These are phyloP conservation scores for Megastigmus dorsalis DNA, from an alignment of 2,888 invertebrate genomes.

Conservation along the genomic window DNA sequence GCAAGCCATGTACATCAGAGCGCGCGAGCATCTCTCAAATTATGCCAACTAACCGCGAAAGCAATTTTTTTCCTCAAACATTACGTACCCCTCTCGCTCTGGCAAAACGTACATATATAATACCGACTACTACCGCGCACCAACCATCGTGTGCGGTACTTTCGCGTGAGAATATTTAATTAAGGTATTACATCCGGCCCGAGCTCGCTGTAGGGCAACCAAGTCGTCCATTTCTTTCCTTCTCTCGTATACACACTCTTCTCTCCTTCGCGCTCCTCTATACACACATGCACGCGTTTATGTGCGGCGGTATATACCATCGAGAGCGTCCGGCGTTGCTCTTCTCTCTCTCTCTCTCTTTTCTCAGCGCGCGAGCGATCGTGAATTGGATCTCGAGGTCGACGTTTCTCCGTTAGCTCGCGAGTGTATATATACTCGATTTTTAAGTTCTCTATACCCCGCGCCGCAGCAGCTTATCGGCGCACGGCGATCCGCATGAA, in stretches of 20 bases:
- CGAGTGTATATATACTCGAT: too few species aligned
- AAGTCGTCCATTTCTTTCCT: neutral
- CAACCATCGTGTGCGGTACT: neutral
- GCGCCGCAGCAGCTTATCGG: slow-evolving; percentile 11
- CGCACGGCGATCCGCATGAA: neutral
- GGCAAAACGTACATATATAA: too few species aligned
- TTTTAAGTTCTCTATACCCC: slow-evolving; percentile 31
- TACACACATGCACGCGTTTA: too few species aligned
- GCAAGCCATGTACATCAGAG: too few species aligned
- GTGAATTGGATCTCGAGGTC: neutral
- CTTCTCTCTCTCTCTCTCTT: neutral
- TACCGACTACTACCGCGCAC: too few species aligned
- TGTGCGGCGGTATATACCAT: too few species aligned
- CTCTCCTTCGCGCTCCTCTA: neutral
- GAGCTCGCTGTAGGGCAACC: neutral
- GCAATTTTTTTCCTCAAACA: too few species aligned
- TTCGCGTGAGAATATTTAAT: slow-evolving; percentile 41
- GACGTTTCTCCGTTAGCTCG: slow-evolving; percentile 12
- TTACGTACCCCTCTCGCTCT: too few species aligned
- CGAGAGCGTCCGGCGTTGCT: too few species aligned
- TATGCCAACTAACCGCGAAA: too few species aligned
- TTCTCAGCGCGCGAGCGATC: neutral
- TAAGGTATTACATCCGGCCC: slow-evolving; percentile 30
- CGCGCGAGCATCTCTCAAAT: too few species aligned
- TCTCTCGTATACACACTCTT: too few species aligned